These are phyloP conservation scores for Reticulitermes lucifugus DNA, from an alignment of 2,888 invertebrate species.

Conservation along the genomic window DNA sequence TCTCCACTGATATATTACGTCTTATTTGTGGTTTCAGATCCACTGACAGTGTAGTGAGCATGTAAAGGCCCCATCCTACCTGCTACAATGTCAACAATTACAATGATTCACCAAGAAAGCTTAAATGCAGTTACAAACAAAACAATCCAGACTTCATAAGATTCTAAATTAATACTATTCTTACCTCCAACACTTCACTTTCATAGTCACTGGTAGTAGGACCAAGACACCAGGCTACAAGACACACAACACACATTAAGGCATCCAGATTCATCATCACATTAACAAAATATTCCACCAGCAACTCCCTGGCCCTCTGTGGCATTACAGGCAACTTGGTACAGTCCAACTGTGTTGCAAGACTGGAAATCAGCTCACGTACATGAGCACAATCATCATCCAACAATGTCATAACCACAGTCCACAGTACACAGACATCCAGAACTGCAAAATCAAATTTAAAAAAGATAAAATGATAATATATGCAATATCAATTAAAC, in stretches of 20 bases:
- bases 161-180: no score
- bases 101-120: no score
- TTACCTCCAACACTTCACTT: slow-evolving; percentile 23
- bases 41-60: no score
- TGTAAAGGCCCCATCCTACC: no score
- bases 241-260: slow-evolving; percentile 24
- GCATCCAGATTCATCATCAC: slow-evolving; percentile 23
- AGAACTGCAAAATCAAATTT: slow-evolving; percentile 59
- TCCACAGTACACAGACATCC: slow-evolving; percentile 61
- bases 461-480: background rate
- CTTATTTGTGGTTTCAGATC: no score
- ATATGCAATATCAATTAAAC: no score
- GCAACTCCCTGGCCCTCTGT: slow-evolving; percentile 39
- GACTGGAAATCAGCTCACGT: slow-evolving; percentile 15
- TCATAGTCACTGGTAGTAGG: background rate
- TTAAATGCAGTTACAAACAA: no score
- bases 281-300: slow-evolving; percentile 33
- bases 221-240: slow-evolving; percentile 41
- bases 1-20: no score
- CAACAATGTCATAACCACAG: slow-evolving; percentile 64
- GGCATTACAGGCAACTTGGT: slow-evolving; percentile 25
- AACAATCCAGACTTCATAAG: no score
- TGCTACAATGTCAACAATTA: no score
- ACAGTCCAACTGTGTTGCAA: background rate
- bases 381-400: slow-evolving; percentile 67